Base-by-base conservation (phyloP, 2,888 invertebrate species). In the Chalcosyrphus nemorum region DNA sequence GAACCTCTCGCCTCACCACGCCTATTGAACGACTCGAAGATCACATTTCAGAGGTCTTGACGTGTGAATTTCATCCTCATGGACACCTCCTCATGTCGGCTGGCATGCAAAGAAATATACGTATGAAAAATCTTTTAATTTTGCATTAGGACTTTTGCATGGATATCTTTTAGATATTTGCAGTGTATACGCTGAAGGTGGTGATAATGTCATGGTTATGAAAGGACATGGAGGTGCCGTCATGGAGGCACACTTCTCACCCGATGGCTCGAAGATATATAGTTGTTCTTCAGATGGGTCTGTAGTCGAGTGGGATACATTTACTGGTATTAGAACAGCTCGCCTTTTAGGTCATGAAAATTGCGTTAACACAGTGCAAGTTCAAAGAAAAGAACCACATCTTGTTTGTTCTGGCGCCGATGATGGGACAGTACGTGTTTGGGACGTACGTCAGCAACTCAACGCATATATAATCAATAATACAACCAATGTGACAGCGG, bases 101-200 rank as follows among this genome's bases (percentile, higher is more conserved):
- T 9, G 99, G 99, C 7, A 98, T 97, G 91, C 99, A 99, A 89
- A 93, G 98, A 89, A 96, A 97, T 92, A 97, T 99, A 88, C 97
- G 98, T 98, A 93, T 94, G 96, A 86, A 9, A 15, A 17, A 11
- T 38, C 7, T 24, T 50, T 50, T 4, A 2, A 5, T 5, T 6
- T 13, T n/a, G 13, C 13, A 27, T 38, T n/a, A 13, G 38, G 19
- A 47, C 21, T 21, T 9, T 24, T 6, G 15, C 21, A 27, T 5
- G 5, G 1, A 4, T 45, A 9, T 0, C 17, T 92, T 93, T 57
- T 90, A 96, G 96, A 94, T 91, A 92, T 99, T 86, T 99, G 99
- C 99, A 97, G 96, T 90, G 98, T 98, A 0, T 98, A 98, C 89
- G 99, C 98, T 0, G 98, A 99, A 90, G 99, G 99, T 92, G 98